Percentiles rank a stretch among this genome's conserved stretches.
Conservation (phyloP, 2,113 vertebrate genomes). For the pig (Sus scrofa) region T2T-Sscrofa CM000820.6:132296501-132297000, state of each 20-base stretch:
- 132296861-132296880: background rate
- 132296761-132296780: background rate
- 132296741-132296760: background rate
- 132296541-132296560: slow-evolving; percentile 14
- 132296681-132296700: background rate
- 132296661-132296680: background rate
- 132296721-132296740: background rate
- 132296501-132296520: slow-evolving; percentile 19
- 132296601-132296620: background rate
- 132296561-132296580: background rate
- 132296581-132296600: background rate
- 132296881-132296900: background rate
- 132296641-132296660: background rate
- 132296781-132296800: background rate
- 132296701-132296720: background rate
- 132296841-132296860: background rate
- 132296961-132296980: background rate
- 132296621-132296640: background rate
- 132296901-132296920: background rate
- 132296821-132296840: background rate
- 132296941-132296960: background rate
- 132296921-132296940: background rate
- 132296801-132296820: background rate
- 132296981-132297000: background rate
- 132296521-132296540: slow-evolving; percentile 76